A percentile compares a stretch with the other conserved stretches of the same genome.
Evolutionary conservation across 2,113 vertebrate genomes (phyloP).

Genomic region (Gallinago media): DNA sequence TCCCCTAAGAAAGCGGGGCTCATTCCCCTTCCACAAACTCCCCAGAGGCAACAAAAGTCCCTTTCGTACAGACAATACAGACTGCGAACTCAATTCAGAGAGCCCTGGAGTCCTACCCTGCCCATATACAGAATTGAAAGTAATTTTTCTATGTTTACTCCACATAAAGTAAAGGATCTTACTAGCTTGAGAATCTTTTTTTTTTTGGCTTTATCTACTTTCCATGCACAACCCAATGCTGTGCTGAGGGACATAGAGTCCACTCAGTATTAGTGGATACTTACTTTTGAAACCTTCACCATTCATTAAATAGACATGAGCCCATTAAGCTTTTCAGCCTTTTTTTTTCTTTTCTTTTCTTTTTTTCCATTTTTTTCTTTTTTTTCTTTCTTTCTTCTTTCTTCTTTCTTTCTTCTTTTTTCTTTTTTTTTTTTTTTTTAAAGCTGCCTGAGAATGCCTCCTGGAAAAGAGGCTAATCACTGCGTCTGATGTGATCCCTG

Average conservation of each 20-base stretch:
- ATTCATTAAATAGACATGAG: not conserved
- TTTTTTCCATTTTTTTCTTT: not conserved
- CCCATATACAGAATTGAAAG: not conserved
- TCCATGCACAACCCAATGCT: not conserved
- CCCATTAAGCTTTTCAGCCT: not conserved
- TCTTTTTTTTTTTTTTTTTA: not conserved
- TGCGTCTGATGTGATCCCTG: not conserved
- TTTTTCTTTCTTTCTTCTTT: not conserved
- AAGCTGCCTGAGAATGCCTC: not conserved
- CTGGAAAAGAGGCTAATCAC: not conserved
- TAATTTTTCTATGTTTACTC: not conserved
- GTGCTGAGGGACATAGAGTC: not conserved
- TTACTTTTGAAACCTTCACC: not conserved
- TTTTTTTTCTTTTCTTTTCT: not conserved
- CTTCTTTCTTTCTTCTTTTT: no score
- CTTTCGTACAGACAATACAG: no score
- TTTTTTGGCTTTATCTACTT: not conserved
- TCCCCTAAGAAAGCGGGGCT: constrained; percentile 41
- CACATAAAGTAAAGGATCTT: not conserved
- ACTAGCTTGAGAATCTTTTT: not conserved
- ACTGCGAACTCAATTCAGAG: no score
- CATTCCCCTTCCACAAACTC: constrained; percentile 61
- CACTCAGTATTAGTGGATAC: not conserved
- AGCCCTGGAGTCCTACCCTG: no score
- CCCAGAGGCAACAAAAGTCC: constrained; percentile 73